phyloP scores from a whole-genome alignment of 2,888 invertebrate genomes.

The Ferrisia virgata region DNA sequence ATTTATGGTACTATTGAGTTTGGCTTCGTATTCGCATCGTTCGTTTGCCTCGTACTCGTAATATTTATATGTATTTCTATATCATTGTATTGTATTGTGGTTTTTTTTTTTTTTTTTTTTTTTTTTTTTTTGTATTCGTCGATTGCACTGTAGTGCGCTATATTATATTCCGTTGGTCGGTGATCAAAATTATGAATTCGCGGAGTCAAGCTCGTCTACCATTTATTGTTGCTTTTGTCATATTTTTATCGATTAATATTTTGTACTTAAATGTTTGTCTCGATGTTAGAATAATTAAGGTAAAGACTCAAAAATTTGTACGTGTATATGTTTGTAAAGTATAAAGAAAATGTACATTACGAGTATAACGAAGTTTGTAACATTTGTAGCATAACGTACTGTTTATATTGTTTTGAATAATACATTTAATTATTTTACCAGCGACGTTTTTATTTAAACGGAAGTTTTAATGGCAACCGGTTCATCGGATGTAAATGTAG shows the following conservation, averaged over 20 bases:
- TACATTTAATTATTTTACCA: slow-evolving; percentile 42
- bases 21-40: neutral
- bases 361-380: slow-evolving; percentile 40
- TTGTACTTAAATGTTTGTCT: slow-evolving; percentile 24
- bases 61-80: neutral
- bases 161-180: slow-evolving; percentile 22
- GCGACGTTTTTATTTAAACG: slow-evolving; percentile 16
- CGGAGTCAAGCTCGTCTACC: neutral
- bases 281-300: slow-evolving; percentile 8
- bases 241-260: slow-evolving; percentile 19
- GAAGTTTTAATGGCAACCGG: neutral
- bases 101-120: neutral
- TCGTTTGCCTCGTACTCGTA: neutral
- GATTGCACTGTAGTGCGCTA: neutral
- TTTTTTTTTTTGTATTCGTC: neutral
- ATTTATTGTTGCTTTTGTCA: slow-evolving; percentile 19
- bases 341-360: slow-evolving; percentile 36
- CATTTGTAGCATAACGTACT: slow-evolving; percentile 39
- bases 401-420: slow-evolving; percentile 44
- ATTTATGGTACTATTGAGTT: slow-evolving; percentile 8
- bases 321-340: slow-evolving; percentile 36
- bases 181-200: neutral
- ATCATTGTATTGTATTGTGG: neutral
- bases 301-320: slow-evolving; percentile 29
- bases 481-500: neutral